phyloP scores from a whole-genome alignment of 2,888 invertebrate species.

The Notodonta dromedarius region DNA sequence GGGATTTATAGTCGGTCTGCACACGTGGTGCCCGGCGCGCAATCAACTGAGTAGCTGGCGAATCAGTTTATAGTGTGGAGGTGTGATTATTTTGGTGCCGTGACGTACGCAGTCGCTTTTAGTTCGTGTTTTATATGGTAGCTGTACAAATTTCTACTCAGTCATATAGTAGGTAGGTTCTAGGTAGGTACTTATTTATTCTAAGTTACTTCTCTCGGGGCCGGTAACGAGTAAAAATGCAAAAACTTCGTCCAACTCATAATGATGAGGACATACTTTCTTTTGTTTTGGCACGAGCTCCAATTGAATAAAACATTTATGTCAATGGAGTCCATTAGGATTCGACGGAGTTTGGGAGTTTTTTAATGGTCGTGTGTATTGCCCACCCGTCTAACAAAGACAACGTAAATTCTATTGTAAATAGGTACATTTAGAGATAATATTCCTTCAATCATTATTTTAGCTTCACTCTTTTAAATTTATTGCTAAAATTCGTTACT shows the following conservation, averaged over 20 bases:
- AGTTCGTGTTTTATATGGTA: not conserved
- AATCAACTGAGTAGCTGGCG: slow-evolving; percentile 55
- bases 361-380: slow-evolving; percentile 62
- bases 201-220: slow-evolving; percentile 51
- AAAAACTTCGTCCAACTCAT: slow-evolving; percentile 73
- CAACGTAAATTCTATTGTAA: slow-evolving; percentile 27
- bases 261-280: slow-evolving; percentile 77
- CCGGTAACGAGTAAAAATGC: slow-evolving; percentile 73
- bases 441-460: slow-evolving; percentile 12
- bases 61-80: slow-evolving; percentile 16
- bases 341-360: slow-evolving; percentile 65
- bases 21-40: slow-evolving; percentile 67
- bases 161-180: not conserved
- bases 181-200: slow-evolving; percentile 36
- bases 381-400: slow-evolving; percentile 44
- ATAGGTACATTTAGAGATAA: slow-evolving; percentile 18
- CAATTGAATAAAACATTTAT: slow-evolving; percentile 83
- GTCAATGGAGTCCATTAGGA: slow-evolving; percentile 79
- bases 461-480: slow-evolving; percentile 5
- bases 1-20: slow-evolving; percentile 78
- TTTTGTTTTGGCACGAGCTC: slow-evolving; percentile 76
- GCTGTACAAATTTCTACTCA: not conserved
- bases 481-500: too few relatives aligned
- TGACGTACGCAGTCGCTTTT: not conserved
- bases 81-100: not conserved